A percentile compares a stretch with the other conserved stretches of the same genome.
phyloP scores from a whole-genome alignment of 2,797 vertebrate species.

The Toxotes lorentzi region DNA sequence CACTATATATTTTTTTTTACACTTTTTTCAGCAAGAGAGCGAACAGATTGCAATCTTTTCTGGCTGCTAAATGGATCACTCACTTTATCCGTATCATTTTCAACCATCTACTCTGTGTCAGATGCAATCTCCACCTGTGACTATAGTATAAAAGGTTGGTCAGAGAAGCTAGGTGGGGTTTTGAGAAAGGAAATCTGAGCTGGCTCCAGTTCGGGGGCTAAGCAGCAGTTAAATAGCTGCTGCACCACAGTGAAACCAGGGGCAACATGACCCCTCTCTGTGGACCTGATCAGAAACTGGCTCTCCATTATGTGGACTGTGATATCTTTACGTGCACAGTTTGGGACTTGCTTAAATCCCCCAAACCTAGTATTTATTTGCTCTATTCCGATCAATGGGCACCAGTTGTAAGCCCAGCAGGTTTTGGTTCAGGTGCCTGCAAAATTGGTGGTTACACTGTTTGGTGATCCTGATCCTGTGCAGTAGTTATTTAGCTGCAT shows the following conservation, averaged over 20 bases:
- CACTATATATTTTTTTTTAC: too few species aligned
- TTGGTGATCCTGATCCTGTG: slow-evolving; percentile 54
- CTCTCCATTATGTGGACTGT: slow-evolving; percentile 55
- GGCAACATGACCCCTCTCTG: slow-evolving; percentile 79
- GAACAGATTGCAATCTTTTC: slow-evolving; percentile 17
- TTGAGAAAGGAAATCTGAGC: slow-evolving; percentile 72
- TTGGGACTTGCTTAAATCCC: slow-evolving; percentile 42
- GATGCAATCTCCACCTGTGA: slow-evolving; percentile 56
- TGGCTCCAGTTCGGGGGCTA: slow-evolving; percentile 39
- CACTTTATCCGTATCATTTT: slow-evolving; percentile 42
- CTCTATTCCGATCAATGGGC: slow-evolving; percentile 47
- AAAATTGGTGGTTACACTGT: slow-evolving; percentile 57
- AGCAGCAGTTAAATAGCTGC: slow-evolving; percentile 54
- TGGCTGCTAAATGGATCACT: slow-evolving; percentile 29
- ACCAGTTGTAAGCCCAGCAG: slow-evolving; percentile 30
- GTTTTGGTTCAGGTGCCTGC: slow-evolving; percentile 52
- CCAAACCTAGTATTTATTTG: slow-evolving; percentile 50
- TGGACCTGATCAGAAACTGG: slow-evolving; percentile 71
- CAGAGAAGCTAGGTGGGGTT: slow-evolving; percentile 69
- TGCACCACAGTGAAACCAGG: slow-evolving; percentile 57
- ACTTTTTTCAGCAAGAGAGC: too few species aligned
- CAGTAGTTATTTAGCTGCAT: slow-evolving; percentile 16
- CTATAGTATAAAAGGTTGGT: slow-evolving; percentile 47
- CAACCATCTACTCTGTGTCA: slow-evolving; percentile 39
- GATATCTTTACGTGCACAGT: slow-evolving; percentile 32